Evolutionary conservation across 2,113 vertebrate species (phyloP).

Genomic region (Neodon shergylaensis): DNA sequence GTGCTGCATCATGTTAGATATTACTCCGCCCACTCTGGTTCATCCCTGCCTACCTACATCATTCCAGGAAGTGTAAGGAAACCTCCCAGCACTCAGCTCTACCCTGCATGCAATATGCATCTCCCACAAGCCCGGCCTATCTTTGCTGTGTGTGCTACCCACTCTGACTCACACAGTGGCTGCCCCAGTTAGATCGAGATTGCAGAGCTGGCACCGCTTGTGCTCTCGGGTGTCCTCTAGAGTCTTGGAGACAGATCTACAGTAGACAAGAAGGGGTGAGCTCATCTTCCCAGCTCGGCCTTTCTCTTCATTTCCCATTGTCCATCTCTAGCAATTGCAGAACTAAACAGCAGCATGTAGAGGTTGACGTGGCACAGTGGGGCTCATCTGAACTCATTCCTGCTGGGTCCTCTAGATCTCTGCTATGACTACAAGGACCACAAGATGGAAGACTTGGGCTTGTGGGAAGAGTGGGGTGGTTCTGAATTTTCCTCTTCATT

Average conservation of each 20-base stretch:
- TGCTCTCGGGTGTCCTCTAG: neutral
- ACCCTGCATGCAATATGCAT: neutral
- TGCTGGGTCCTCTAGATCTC: neutral
- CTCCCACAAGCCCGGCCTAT: neutral
- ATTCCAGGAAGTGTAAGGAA: neutral
- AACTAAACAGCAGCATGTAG: neutral
- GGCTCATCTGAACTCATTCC: neutral
- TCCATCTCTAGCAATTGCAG: neutral
- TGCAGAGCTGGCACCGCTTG: neutral
- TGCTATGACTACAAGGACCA: neutral
- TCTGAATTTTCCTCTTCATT: neutral
- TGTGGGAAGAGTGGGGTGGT: no score
- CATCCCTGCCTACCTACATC: neutral
- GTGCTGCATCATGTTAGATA: neutral
- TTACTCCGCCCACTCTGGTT: neutral
- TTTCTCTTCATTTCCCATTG: neutral
- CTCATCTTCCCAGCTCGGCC: neutral
- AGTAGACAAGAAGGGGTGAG: neutral
- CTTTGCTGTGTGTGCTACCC: neutral
- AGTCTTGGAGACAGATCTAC: neutral
- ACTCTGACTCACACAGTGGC: neutral
- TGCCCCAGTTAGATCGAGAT: neutral
- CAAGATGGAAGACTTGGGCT: neutral
- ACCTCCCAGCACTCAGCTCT: no score
- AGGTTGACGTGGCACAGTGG: fast-evolving